Conservation (phyloP, 2,888 invertebrate genomes). For the Theodoxus fluviatilis region DNA sequence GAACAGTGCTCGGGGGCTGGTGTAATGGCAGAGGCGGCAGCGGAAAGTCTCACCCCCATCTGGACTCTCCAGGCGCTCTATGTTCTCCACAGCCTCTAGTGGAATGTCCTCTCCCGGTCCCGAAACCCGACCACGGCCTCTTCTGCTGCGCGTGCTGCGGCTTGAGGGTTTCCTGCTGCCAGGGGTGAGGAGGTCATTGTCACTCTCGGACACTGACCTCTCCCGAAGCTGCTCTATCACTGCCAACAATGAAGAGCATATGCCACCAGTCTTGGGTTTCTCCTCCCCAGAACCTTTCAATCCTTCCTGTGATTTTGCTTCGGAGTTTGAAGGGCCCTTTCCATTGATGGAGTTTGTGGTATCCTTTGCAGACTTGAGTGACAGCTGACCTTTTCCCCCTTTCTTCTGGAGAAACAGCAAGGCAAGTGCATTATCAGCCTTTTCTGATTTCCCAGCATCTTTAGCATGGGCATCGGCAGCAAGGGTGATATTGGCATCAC, state of each 20-base stretch:
- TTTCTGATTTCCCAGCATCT: too few relatives aligned
- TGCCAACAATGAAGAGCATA: slow-evolving; percentile 62
- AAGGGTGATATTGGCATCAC: too few relatives aligned
- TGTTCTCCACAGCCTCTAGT: slow-evolving; percentile 47
- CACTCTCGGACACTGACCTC: slow-evolving; percentile 43
- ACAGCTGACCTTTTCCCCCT: too few relatives aligned
- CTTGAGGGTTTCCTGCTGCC: slow-evolving; percentile 29
- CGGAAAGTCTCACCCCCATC: slow-evolving; percentile 46
- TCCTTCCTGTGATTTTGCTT: not conserved
- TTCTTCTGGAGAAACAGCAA: too few relatives aligned
- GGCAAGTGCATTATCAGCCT: too few relatives aligned
- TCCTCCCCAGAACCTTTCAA: slow-evolving; percentile 12
- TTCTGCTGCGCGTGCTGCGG: slow-evolving; percentile 28
- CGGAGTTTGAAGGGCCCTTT: too few relatives aligned
- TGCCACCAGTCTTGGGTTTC: slow-evolving; percentile 41
- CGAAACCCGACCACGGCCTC: slow-evolving; percentile 53
- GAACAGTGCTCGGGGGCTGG: slow-evolving; percentile 45
- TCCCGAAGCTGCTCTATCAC: slow-evolving; percentile 63
- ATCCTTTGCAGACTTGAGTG: too few relatives aligned
- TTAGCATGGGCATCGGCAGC: too few relatives aligned
- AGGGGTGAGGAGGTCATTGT: too few relatives aligned
- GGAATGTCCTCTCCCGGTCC: too few relatives aligned
- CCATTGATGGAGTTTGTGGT: not conserved
- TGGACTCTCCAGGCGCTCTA: slow-evolving; percentile 48
- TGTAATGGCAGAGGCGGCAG: slow-evolving; percentile 62